These are phyloP conservation scores for Rhadina sibilatrix DNA, from an alignment of 2,113 vertebrate species.

Conservation along the genomic window DNA sequence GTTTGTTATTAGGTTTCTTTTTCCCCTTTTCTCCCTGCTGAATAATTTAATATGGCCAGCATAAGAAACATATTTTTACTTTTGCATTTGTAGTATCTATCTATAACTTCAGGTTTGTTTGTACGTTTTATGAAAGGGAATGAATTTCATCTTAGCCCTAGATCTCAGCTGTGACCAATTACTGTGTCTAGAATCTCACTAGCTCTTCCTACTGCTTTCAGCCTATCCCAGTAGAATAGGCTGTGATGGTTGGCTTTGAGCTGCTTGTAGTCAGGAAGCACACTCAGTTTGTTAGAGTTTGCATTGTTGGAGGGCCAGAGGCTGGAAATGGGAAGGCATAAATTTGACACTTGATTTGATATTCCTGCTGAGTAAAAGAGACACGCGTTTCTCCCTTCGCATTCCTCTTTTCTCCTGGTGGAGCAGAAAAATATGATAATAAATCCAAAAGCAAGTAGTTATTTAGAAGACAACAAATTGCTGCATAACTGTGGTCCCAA, in stretches of 20 bases:
- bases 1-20: not conserved
- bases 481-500: not conserved
- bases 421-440: not conserved
- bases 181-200: not conserved
- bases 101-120: not conserved
- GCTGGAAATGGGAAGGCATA: rapidly evolving
- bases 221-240: not conserved
- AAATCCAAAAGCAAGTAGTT: not conserved
- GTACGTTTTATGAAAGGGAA: not conserved
- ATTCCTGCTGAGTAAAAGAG: not conserved
- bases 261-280: not conserved
- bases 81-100: not conserved
- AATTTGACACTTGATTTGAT: not conserved
- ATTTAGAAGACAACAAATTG: not conserved
- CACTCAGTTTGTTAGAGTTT: not conserved
- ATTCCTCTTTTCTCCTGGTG: not conserved
- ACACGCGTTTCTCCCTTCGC: rapidly evolving
- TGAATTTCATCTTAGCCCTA: not conserved
- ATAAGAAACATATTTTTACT: not conserved
- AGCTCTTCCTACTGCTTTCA: not conserved
- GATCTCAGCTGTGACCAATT: not conserved
- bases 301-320: not conserved
- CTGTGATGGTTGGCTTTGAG: not conserved
- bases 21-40: not conserved
- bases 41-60: not conserved